Evolutionary conservation across 2,113 vertebrate genomes (phyloP), one percentile per base, ranked within the genome.

Genomic region (Cygnus atratus): DNA sequence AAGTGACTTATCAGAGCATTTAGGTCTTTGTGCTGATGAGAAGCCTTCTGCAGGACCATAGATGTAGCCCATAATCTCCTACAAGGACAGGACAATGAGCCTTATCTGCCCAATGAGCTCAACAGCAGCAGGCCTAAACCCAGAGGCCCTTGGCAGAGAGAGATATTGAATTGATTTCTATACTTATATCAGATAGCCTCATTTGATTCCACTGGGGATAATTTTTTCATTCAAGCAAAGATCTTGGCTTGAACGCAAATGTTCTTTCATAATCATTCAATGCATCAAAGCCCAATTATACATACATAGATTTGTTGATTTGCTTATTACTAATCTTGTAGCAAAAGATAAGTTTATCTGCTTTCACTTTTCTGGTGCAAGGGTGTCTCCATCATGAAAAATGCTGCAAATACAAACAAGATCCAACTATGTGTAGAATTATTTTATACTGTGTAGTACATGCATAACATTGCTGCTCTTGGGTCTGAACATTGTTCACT

Each of bases 141-240:
- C 90, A 67, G 63, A 92, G 87, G 82, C 82, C 67, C 63, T 88
- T 5, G 1, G 37, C 82, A 90, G 81, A 92, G 62, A 63, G 52
- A 67, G 54, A 76, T 58, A 33, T 28, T 88, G 71, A 93, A 93
- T 80, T 90, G 82, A 93, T 93, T 95, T 91, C 74, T 95, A 91
- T 95, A 62, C 62, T 92, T 83, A 65, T 44, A 75, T 93, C 62
- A 82, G 73, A 94, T 48, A 92, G 43, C 63, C 82, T 93, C 13
- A 78, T 80, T 97, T 80, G 55, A 93, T 93, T 96, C 82, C 59
- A 70, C 52, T 39, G 85, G 82, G 87, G 55, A 92, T 88, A 92
- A 81, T 86, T 93, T 95, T 90, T 90, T 94, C 72, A 84, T 90
- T 90, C 78, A 76, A 71, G 59, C 44, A 63, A 85, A 91, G 62